Evolutionary conservation across 2,797 vertebrate genomes (phyloP).

Genomic region (Brachyrhaphis roseni): DNA sequence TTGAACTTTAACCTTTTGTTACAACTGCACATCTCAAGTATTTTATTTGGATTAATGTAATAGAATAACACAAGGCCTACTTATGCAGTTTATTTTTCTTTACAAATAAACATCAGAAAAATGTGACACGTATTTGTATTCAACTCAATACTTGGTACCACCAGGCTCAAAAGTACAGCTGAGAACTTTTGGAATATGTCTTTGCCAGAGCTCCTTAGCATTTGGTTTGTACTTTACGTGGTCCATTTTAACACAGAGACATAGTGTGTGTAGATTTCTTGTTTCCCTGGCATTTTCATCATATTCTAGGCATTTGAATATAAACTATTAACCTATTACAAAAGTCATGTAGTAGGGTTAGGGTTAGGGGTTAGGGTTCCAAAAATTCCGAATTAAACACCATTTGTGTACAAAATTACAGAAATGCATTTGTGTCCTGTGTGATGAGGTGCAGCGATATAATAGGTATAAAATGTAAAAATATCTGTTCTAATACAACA

Average conservation of each 20-base stretch:
- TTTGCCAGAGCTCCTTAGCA: not conserved
- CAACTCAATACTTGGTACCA: not conserved
- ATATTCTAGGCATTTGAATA: not conserved
- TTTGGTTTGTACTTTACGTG: not conserved
- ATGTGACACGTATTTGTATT: not conserved
- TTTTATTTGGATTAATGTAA: not conserved
- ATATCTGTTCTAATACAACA: not conserved
- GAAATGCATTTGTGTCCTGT: not conserved
- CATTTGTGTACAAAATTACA: not conserved
- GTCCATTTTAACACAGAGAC: not conserved
- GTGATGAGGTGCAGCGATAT: not conserved
- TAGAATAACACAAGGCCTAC: not conserved
- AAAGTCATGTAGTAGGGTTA: too few species aligned
- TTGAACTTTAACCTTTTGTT: not conserved
- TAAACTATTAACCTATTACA: not conserved
- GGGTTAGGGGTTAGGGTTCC: too few species aligned
- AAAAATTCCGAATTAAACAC: not conserved
- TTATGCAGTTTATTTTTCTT: not conserved
- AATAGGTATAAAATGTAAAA: not conserved
- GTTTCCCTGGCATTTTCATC: not conserved
- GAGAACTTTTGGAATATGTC: not conserved
- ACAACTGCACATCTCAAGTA: not conserved
- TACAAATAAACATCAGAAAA: not conserved
- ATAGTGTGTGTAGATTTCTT: not conserved
- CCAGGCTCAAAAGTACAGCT: not conserved